phyloP scores from a whole-genome alignment of 2,888 invertebrate genomes.

The Synanthedon tipuliformis region DNA sequence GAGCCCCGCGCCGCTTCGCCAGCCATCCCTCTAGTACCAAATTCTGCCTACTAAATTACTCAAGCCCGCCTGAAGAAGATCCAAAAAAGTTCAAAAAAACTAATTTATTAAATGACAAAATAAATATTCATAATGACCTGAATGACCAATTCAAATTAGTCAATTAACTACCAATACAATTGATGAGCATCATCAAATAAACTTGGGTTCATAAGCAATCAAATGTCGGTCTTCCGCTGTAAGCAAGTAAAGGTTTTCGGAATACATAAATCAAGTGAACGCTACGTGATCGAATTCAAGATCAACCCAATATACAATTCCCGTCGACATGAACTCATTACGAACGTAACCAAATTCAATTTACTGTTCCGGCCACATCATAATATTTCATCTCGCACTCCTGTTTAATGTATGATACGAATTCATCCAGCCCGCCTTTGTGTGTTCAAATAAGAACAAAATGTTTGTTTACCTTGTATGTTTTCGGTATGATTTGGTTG shows the following conservation, averaged over 20 bases:
- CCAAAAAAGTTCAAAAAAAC: too few relatives aligned
- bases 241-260: conserved; percentile 48
- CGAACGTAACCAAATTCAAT: conserved; percentile 63
- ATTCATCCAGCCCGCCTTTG: background rate
- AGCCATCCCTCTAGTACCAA: too few relatives aligned
- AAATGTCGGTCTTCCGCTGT: conserved; percentile 45
- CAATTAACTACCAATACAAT: background rate
- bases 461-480: background rate
- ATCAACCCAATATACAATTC: conserved; percentile 54
- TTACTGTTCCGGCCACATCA: conserved; percentile 50
- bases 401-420: conserved; percentile 31
- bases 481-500: background rate
- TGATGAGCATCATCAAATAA: background rate
- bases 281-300: conserved; percentile 63
- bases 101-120: too few relatives aligned
- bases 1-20: too few relatives aligned
- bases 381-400: conserved; percentile 49
- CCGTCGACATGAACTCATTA: conserved; percentile 60
- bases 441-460: background rate
- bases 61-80: too few relatives aligned
- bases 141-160: background rate
- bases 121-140: too few relatives aligned
- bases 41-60: too few relatives aligned
- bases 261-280: conserved; percentile 61
- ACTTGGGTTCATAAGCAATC: conserved; percentile 43